A percentile compares a stretch with the other conserved stretches of the same genome.
These are phyloP conservation scores for Metopia argyrocephala DNA, from an alignment of 2,888 invertebrate genomes.

Conservation along the genomic window DNA sequence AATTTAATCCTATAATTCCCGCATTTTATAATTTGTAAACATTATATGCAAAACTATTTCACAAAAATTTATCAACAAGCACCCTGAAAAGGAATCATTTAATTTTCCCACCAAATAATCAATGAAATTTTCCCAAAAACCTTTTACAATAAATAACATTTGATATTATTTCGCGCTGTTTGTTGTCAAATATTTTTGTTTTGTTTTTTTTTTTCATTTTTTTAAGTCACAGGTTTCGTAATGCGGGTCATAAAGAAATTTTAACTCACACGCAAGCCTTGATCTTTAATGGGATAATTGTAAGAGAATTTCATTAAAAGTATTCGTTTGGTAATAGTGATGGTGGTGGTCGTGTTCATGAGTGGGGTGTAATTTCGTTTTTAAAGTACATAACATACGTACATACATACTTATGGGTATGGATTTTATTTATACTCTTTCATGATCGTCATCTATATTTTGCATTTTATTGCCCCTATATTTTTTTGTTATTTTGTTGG, in stretches of 20 bases:
- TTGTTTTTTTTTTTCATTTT: conserved; percentile 25
- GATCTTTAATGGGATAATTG: conserved; percentile 42
- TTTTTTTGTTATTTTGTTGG: background rate
- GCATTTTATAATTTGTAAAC: conserved; percentile 28
- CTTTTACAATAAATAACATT: conserved; percentile 35
- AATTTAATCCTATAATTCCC: conserved; percentile 35
- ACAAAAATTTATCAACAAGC: conserved; percentile 30
- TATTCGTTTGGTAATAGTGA: background rate
- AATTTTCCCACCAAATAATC: conserved; percentile 46
- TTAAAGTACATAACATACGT: conserved; percentile 6
- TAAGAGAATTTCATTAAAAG: conserved; percentile 33
- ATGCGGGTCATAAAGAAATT: conserved; percentile 54
- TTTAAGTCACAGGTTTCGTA: conserved; percentile 52
- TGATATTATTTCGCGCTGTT: conserved; percentile 52
- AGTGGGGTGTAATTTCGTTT: conserved; percentile 38
- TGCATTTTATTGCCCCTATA: conserved; percentile 61
- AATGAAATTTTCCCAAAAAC: conserved; percentile 39
- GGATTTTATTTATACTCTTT: conserved; percentile 12
- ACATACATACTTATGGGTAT: too few relatives aligned
- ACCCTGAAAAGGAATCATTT: conserved; percentile 16
- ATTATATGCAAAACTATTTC: conserved; percentile 41
- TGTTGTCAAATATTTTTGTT: conserved; percentile 20
- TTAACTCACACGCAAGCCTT: conserved; percentile 51
- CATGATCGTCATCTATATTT: conserved; percentile 40
- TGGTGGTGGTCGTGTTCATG: conserved; percentile 13